A percentile compares a stretch with the other conserved stretches of the same genome.
Evolutionary conservation across 2,113 vertebrate genomes (phyloP).

Genomic region (Vulpes ferrilata): DNA sequence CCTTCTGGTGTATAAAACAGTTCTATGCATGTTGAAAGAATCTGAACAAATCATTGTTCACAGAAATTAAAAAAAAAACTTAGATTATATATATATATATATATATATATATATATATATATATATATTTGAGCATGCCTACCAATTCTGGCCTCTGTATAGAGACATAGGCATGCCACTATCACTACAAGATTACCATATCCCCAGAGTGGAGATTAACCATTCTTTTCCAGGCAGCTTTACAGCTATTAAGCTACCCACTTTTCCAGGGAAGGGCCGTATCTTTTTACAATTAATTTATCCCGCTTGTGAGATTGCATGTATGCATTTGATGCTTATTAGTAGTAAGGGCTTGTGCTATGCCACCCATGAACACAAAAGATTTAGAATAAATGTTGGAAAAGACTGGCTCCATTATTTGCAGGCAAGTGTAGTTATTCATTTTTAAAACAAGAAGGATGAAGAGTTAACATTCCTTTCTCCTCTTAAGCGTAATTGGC

Average conservation of each 20-base stretch:
- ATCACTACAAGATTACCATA: not conserved
- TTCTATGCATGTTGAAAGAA: not conserved
- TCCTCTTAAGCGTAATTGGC: not conserved
- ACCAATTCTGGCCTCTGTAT: not conserved
- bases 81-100: not conserved
- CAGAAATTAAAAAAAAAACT: not conserved
- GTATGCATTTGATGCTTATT: not conserved
- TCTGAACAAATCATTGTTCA: not conserved
- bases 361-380: not conserved
- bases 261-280: not conserved
- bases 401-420: not conserved
- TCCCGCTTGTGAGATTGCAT: not conserved
- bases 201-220: not conserved
- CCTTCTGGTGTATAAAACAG: not conserved
- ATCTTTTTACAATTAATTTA: not conserved
- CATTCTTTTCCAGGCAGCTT: not conserved
- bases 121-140: accelerated
- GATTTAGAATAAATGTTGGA: not conserved
- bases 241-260: not conserved
- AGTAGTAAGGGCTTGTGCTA: not conserved
- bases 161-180: not conserved
- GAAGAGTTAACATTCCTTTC: not conserved
- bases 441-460: not conserved
- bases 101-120: not conserved
- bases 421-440: not conserved